Percentiles rank a stretch among this genome's conserved stretches.
Conservation (phyloP, 1,140 invertebrate genomes). For the Diabrotica undecimpunctata region DNA sequence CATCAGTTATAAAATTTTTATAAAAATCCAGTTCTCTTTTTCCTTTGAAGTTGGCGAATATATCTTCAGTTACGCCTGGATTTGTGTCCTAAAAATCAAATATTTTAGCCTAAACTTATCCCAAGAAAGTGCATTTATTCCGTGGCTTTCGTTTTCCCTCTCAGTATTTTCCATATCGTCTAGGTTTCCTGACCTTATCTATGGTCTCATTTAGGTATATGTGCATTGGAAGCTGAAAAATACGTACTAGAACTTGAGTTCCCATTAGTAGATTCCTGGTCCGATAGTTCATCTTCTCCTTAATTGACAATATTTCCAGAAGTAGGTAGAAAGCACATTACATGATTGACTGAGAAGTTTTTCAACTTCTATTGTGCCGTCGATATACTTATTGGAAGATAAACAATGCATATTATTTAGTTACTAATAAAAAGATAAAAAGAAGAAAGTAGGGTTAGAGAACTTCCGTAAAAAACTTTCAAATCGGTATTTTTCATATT, state of each 20-base stretch:
- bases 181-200: background rate
- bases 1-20: conserved; percentile 11
- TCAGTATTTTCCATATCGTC: background rate
- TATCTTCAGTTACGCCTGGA: background rate
- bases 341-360: background rate
- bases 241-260: background rate
- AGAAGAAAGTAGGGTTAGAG: background rate
- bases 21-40: conserved; percentile 13
- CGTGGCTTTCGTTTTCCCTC: background rate
- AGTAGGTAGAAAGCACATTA: background rate
- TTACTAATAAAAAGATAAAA: no score
- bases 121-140: background rate
- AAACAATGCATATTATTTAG: background rate
- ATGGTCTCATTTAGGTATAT: background rate
- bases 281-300: background rate
- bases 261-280: background rate
- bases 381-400: background rate
- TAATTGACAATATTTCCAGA: background rate
- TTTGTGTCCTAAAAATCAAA: background rate
- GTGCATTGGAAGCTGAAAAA: background rate
- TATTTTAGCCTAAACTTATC: background rate
- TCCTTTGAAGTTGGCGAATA: background rate
- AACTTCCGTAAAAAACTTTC: background rate
- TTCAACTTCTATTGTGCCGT: background rate
- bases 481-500: background rate